Percentiles rank a stretch among this genome's conserved stretches.
Evolutionary conservation across 2,888 invertebrate species (phyloP).

Genomic region (Dicroscelio sp.): DNA sequence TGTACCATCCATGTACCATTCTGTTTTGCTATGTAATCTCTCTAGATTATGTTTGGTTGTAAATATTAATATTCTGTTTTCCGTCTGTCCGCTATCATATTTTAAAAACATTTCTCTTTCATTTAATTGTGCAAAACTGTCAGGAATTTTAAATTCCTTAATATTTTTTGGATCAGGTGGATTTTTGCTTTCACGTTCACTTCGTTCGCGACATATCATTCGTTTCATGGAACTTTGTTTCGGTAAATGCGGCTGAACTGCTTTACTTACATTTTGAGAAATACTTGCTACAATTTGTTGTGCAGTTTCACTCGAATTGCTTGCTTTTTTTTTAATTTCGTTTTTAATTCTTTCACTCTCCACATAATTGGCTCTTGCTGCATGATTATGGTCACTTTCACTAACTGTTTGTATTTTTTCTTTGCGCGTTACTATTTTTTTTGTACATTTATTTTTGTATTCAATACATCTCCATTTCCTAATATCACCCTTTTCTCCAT

Average conservation of each 20-base stretch:
- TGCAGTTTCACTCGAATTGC: no score
- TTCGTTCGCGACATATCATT: neutral
- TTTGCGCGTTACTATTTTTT: no score
- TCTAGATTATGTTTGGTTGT: neutral
- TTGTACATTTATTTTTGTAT: no score
- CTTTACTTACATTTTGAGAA: no score
- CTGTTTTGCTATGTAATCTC: neutral
- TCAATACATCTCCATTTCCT: no score
- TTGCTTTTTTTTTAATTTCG: no score
- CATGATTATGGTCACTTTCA: no score
- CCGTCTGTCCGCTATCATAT: slow-evolving; percentile 4
- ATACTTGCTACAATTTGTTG: no score
- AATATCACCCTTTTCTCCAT: no score
- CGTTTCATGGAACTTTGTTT: neutral
- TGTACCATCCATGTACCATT: slow-evolving; percentile 1
- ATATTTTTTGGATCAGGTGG: neutral
- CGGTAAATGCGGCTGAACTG: neutral
- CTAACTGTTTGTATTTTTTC: no score
- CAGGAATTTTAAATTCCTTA: neutral
- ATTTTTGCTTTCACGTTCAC: neutral
- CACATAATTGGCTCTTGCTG: no score
- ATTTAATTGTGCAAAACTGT: neutral
- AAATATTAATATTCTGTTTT: slow-evolving; percentile 5
- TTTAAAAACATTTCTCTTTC: neutral
- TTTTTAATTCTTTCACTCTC: no score